phyloP scores from a whole-genome alignment of 2,113 vertebrate species.

The Alligator mississippiensis region DNA sequence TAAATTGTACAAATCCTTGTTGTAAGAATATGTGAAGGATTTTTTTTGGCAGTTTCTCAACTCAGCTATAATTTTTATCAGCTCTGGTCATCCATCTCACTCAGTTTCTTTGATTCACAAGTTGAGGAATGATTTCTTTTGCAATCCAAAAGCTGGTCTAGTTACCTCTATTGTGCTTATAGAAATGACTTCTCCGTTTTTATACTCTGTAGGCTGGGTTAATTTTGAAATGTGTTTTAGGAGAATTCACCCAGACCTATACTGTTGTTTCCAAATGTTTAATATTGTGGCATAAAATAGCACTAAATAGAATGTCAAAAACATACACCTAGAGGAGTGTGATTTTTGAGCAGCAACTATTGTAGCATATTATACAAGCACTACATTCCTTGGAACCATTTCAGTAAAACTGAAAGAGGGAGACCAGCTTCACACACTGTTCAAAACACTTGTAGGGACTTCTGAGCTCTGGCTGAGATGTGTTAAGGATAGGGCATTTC shows the following conservation, averaged over 20 bases:
- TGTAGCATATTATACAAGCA: not conserved
- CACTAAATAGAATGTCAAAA: not conserved
- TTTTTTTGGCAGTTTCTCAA: not conserved
- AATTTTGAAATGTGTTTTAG: not conserved
- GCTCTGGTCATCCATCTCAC: not conserved
- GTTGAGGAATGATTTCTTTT: not conserved
- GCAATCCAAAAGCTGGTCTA: not conserved
- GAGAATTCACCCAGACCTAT: rapidly evolving
- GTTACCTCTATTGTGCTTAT: not conserved
- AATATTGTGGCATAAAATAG: not conserved
- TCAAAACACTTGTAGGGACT: not conserved
- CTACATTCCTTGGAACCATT: not conserved
- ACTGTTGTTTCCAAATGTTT: not conserved
- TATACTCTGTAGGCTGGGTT: not conserved
- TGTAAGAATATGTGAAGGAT: not conserved
- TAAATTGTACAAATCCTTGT: not conserved
- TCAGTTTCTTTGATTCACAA: not conserved
- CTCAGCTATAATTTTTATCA: not conserved
- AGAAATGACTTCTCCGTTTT: not conserved
- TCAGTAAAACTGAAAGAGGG: not conserved
- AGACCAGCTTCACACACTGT: not conserved
- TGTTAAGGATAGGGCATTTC: not conserved
- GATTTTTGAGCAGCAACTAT: not conserved
- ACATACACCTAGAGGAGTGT: not conserved
- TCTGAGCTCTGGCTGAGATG: not conserved